A percentile compares a stretch with the other conserved stretches of the same genome.
These are phyloP conservation scores for Syritta pipiens DNA, from an alignment of 2,888 invertebrate species.

Conservation along the genomic window DNA sequence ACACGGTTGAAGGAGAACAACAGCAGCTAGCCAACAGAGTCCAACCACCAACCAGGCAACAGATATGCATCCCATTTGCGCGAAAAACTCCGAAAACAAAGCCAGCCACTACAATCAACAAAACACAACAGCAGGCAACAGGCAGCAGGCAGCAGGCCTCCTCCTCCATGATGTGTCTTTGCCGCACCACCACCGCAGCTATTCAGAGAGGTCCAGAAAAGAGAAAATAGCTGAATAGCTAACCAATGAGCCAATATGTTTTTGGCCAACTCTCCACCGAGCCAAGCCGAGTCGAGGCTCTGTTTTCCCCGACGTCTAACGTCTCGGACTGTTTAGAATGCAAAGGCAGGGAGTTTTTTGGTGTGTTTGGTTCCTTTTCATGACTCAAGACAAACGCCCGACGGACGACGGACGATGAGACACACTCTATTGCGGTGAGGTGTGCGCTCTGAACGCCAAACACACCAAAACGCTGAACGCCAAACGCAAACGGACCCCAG, in stretches of 20 bases:
- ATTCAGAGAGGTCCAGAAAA: conserved; percentile 49
- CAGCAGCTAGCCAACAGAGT: not conserved
- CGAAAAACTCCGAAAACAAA: no score
- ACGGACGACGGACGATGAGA: no score
- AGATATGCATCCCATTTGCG: conserved; percentile 45
- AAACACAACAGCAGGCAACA: conserved; percentile 46
- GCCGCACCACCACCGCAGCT: conserved; percentile 13
- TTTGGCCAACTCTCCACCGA: conserved; percentile 30
- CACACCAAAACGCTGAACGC: no score
- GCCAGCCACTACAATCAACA: no score
- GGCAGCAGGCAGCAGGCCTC: not conserved
- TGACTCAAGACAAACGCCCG: no score
- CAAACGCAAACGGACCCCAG: no score
- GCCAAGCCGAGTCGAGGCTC: no score
- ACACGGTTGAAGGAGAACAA: no score
- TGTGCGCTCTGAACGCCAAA: no score
- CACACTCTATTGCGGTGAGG: no score
- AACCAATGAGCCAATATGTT: conserved; percentile 67
- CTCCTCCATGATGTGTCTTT: no score
- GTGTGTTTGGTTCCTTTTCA: not conserved
- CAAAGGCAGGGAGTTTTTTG: conserved; percentile 45
- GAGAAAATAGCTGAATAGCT: conserved; percentile 62
- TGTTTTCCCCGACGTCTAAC: no score
- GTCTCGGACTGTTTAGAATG: conserved; percentile 43
- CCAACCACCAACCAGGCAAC: not conserved